Base-by-base conservation (phyloP, 2,113 vertebrate genomes). In the Myotis brandtii region DNA sequence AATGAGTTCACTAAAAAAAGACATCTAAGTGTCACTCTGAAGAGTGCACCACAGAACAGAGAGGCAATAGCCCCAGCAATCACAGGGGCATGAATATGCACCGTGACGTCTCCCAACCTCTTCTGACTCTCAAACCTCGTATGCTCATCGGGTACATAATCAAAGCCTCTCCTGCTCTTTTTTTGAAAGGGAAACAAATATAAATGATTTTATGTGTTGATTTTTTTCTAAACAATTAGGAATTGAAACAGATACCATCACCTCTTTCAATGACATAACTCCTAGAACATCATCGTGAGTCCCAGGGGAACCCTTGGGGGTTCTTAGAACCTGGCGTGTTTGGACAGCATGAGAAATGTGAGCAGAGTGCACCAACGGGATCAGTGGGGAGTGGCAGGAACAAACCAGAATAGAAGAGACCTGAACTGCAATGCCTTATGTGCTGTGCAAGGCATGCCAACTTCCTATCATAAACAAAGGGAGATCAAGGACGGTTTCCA, bases 141-240 rank as follows among this genome's bases (percentile, higher is more conserved):
- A 11, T 23, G 54, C 30, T 81, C 27, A 62, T 54, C 16, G 37
- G 13, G 40, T 59, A 23, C 23, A 14, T 27, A 37, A 14, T 23
- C 40, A 48, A 40, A 95, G 70, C 9, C 16, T 86, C 50, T 73
- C 30, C 10, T 46, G 6, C 16, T 79, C 40, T 50, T 4, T 32
- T 92, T 92, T 77, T 80, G 62, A 95, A 93, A 80, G 30, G 40
- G 43, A 56, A 79, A 88, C 92, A 50, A 23, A 73, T 10, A 11
- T 14, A 96, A 92, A 67, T 84, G 64, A 93, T 70, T 85, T 32
- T 64, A 64, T 30, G 11, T 80, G 69, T 81, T 84, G 56, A 52
- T 67, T 88, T 87, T 43, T 40, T 10, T 32, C 14, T 54, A 76
- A 69, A 75, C 92, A 89, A 50, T 25, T 73, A 88, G n/a, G 34